These are phyloP conservation scores for Orchesella cincta DNA, from an alignment of 1,140 invertebrate genomes.

Conservation along the genomic window DNA sequence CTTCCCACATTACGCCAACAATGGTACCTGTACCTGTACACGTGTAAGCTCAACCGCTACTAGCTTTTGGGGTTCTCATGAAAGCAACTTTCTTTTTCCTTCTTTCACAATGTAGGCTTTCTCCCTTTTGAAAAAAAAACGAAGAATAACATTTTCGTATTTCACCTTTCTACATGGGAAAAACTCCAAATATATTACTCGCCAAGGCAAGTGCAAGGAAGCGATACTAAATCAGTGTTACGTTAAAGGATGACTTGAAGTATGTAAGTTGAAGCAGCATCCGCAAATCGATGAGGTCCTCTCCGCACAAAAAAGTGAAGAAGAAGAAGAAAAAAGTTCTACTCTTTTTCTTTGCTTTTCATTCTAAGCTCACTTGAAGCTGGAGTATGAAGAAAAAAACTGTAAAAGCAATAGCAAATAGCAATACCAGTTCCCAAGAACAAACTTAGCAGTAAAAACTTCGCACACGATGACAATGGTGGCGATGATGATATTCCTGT, in stretches of 20 bases:
- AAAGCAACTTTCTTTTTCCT: neutral
- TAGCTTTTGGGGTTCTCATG: neutral
- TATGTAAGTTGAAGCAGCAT: neutral
- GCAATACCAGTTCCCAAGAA: too few relatives aligned
- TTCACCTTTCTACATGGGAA: neutral
- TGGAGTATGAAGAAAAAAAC: too few relatives aligned
- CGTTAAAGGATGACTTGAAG: slow-evolving; percentile 17
- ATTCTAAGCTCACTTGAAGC: too few relatives aligned
- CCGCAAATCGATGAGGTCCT: neutral
- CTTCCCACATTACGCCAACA: neutral
- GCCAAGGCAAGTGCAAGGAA: neutral
- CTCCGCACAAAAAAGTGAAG: too few relatives aligned
- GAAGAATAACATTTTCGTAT: neutral
- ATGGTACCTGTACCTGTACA: neutral
- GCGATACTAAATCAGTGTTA: slow-evolving; percentile 3
- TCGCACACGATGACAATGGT: too few relatives aligned
- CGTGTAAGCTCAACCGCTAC: neutral
- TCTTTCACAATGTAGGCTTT: neutral
- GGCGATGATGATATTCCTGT: too few relatives aligned
- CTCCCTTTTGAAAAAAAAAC: neutral
- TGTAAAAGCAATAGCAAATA: too few relatives aligned
- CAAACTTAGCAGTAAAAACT: too few relatives aligned
- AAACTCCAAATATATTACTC: slow-evolving; percentile 6
- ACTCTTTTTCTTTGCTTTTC: neutral
- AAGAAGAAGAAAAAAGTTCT: neutral